Evolutionary conservation across 2,888 invertebrate species (phyloP), one percentile per base, ranked within the genome.

Genomic region (Monopis laevigella): DNA sequence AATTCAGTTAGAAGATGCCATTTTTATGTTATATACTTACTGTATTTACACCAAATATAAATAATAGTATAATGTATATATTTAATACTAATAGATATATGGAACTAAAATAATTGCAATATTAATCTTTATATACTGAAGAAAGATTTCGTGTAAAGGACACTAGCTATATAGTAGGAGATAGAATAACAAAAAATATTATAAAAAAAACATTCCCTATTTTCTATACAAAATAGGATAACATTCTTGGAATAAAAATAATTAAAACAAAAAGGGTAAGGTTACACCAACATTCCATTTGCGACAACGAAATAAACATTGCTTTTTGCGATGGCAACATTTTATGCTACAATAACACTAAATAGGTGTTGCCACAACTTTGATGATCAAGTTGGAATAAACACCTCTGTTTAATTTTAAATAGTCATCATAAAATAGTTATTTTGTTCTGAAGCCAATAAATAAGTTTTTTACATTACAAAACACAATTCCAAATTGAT

Each of bases 221-320:
- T 80, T 75, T 75, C 29, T 18, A 36, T 24, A 32, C 74, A 74
- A 74, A 46, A 58, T 70, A 82, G 63, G 65, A 56, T 40, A 84
- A 87, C 88, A 88, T 88, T 88, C 88, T 59, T 56, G 71, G 40
- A 60, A 52, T 59, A 66, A 58, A 53, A 53, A 55, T 55, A 58
- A 47, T 48, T 8, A 60, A 58, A 58, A 60, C 51, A 60, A 64
- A 65, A 58, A 53, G 51, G 52, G 55, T 56, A 52, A 58, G 62
- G 56, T 54, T 85, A 85, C 85, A 85, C 85, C 85, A 85, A 85
- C 85, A 85, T 85, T 85, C 85, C 85, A 85, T 85, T 85, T 68
- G 64, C 69, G 36, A 59, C 70, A 68, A 65, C 62, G 52, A 56
- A n/a, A 32, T 61, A 62, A 46, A 57, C 55, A 56, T 57, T 50